Evolutionary conservation across 2,113 vertebrate genomes (phyloP).

Genomic region (Callocephalon fimbriatum): DNA sequence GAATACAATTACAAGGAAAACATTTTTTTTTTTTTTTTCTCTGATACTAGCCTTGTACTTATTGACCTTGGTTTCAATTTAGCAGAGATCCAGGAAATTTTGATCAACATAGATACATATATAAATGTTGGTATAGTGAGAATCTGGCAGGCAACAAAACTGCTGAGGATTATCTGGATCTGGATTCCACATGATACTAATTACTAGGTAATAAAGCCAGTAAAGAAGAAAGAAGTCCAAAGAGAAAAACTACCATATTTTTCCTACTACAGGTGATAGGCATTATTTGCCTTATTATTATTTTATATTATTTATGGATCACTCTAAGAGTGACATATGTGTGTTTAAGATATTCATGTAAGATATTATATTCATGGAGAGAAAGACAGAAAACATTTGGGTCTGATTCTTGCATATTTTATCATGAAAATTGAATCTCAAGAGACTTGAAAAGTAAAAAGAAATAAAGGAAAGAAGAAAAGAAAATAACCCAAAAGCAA

Average conservation of each 20-base stretch:
- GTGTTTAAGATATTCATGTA: constrained; percentile 28
- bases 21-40: not conserved
- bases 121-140: constrained; percentile 24
- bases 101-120: not conserved
- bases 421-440: constrained; percentile 18
- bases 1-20: constrained; percentile 48
- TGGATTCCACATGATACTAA: constrained; percentile 5
- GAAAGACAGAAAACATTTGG: constrained; percentile 21
- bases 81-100: constrained; percentile 33
- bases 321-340: not conserved
- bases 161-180: not conserved
- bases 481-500: constrained; percentile 26
- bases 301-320: constrained; percentile 36
- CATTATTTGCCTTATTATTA: constrained; percentile 39
- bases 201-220: not conserved
- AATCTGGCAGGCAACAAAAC: not conserved
- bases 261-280: constrained; percentile 16
- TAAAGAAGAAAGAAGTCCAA: not conserved
- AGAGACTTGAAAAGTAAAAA: not conserved
- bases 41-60: constrained; percentile 5
- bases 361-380: not conserved
- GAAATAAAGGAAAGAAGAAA: constrained; percentile 30
- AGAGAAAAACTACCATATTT: not conserved
- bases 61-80: constrained; percentile 48
- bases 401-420: constrained; percentile 44